These are phyloP conservation scores for Rhopalosiphum maidis DNA, from an alignment of 1,140 invertebrate species.

Conservation along the genomic window DNA sequence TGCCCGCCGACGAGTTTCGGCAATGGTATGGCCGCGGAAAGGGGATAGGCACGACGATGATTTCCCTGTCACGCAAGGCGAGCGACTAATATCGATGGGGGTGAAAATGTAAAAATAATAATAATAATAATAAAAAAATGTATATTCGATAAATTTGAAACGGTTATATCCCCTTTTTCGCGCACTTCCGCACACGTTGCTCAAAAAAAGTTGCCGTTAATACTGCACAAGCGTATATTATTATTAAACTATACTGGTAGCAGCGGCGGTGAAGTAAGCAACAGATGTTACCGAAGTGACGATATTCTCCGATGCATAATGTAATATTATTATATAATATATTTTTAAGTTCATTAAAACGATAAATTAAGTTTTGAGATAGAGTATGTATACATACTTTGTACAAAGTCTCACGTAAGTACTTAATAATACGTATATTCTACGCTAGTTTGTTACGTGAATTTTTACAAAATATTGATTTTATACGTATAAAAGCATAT, in stretches of 20 bases:
- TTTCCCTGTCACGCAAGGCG: neutral
- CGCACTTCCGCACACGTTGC: neutral
- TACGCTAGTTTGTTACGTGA: neutral
- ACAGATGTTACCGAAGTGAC: conserved; percentile 23
- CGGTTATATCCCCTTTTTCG: neutral
- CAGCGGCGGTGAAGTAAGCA: neutral
- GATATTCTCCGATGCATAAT: neutral
- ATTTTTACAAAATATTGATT: neutral
- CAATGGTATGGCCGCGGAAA: neutral
- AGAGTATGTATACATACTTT: too few species aligned
- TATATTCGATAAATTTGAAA: conserved; percentile 41
- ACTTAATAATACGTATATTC: neutral
- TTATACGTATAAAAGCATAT: neutral
- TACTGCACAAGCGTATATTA: neutral
- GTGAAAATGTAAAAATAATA: conserved; percentile 31
- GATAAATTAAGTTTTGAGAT: neutral
- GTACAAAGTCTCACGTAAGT: neutral
- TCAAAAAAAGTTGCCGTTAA: conserved; percentile 1
- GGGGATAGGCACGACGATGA: neutral
- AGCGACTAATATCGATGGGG: conserved; percentile 25
- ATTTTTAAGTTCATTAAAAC: conserved; percentile 17
- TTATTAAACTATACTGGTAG: neutral
- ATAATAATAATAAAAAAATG: neutral
- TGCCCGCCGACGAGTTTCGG: too few species aligned
- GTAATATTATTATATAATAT: neutral